Percentiles rank a stretch among this genome's conserved stretches.
These are phyloP conservation scores for Syritta pipiens DNA, from an alignment of 2,888 invertebrate genomes.

Conservation along the genomic window DNA sequence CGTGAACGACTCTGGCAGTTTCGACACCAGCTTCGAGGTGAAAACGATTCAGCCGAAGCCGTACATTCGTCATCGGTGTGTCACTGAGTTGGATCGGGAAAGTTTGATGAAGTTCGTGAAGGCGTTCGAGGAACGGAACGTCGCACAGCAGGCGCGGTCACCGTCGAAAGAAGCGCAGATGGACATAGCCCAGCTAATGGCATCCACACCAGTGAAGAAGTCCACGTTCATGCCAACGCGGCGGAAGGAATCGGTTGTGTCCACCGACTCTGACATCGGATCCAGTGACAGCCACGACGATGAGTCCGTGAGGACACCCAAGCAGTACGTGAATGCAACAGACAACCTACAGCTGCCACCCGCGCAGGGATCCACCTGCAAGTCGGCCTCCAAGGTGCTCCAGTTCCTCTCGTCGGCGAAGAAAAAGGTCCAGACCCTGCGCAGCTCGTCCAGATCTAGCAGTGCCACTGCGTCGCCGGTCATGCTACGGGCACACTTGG, in stretches of 20 bases:
- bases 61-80: constrained; percentile 73
- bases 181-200: constrained; percentile 22
- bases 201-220: constrained; percentile 38
- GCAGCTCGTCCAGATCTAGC: constrained; percentile 62
- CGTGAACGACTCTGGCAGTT: constrained; percentile 78
- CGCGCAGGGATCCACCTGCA: constrained; percentile 72
- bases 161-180: constrained; percentile 1
- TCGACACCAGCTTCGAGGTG: constrained; percentile 78
- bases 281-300: constrained; percentile 71
- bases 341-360: constrained; percentile 70
- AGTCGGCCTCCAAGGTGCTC: constrained; percentile 74
- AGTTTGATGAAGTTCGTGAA: constrained; percentile 75
- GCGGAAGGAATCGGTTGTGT: constrained; percentile 47
- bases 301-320: constrained; percentile 41
- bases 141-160: constrained; percentile 1
- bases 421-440: constrained; percentile 69
- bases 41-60: constrained; percentile 75
- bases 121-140: constrained; percentile 75
- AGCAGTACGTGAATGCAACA: constrained; percentile 70
- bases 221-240: constrained; percentile 8
- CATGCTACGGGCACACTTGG: constrained; percentile 70
- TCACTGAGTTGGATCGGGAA: constrained; percentile 77
- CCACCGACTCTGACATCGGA: constrained; percentile 72
- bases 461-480: constrained; percentile 73
- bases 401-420: constrained; percentile 76